A percentile compares a stretch with the other conserved stretches of the same genome.
Evolutionary conservation across 2,797 vertebrate genomes (phyloP).

Genomic region (Bovichtus diacanthus): DNA sequence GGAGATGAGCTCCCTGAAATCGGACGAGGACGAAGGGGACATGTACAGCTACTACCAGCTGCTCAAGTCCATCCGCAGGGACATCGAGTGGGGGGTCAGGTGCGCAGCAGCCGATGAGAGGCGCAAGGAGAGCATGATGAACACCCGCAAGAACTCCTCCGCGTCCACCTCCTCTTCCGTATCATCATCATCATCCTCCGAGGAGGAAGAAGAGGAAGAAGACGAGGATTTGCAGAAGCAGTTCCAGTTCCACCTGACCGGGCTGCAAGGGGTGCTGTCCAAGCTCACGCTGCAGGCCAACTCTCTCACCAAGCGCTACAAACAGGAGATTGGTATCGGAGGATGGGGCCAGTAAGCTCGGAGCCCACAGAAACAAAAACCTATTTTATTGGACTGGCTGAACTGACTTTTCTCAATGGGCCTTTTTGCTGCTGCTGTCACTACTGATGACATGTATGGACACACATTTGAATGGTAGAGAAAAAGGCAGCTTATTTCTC

Average conservation of each 20-base stretch:
- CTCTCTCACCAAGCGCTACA: conserved; percentile 95
- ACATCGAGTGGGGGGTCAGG: conserved; percentile 95
- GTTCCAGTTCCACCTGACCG: conserved; percentile 95
- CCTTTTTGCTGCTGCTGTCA: conserved; percentile 28
- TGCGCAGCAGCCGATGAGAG: conserved; percentile 83
- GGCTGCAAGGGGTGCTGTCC: conserved; percentile 93
- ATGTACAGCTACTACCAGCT: conserved; percentile 97
- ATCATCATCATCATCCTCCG: conserved; percentile 68
- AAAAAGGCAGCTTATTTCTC: conserved; percentile 35
- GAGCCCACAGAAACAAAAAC: not conserved
- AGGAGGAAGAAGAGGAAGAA: conserved; percentile 83
- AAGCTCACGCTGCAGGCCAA: conserved; percentile 96
- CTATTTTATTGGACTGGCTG: conserved; percentile 22
- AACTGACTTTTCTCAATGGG: conserved; percentile 34
- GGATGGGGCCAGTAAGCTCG: conserved; percentile 89
- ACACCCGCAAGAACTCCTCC: conserved; percentile 79
- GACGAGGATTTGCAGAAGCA: conserved; percentile 92
- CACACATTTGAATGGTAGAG: conserved; percentile 47
- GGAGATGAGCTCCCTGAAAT: conserved; percentile 74
- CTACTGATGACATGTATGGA: conserved; percentile 50
- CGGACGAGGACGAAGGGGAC: conserved; percentile 86
- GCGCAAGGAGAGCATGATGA: conserved; percentile 83
- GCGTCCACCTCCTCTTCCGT: conserved; percentile 57
- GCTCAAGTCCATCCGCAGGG: conserved; percentile 95
- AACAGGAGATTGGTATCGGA: conserved; percentile 94